Base-by-base conservation (phyloP, 2,797 vertebrate genomes). In the Borostomias antarcticus region DNA sequence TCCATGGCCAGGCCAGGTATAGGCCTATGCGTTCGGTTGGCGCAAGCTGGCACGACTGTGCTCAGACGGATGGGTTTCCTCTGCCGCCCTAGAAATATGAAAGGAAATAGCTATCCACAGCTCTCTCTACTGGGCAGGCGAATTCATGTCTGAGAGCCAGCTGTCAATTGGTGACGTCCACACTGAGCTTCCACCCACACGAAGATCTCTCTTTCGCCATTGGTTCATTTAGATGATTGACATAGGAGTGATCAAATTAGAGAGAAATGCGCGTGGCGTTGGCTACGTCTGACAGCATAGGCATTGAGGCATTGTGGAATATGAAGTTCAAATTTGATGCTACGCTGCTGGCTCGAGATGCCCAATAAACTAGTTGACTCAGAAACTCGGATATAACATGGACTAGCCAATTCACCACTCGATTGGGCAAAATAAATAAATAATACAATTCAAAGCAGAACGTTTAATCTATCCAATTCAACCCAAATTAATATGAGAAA, bases 1-100 rank as follows among this genome's bases (percentile, higher is more conserved):
- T 98, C 96, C 96, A 98, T 98, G 91, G 90, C 93, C 75, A 83
- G 86, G 88, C 89, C 91, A 72, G 79, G 69, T 50, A 30, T 37
- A 72, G 79, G 69, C 45, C 21, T 37, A 37, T 32, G 52, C 65
- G 33, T 11, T 77, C 75, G 70, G 80, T 67, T 64, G 71, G 23
- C 52, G 33, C 23, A 64, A 61, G 64, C 32, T 72, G 64, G 58
- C 64, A 51, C 69, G 51, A 43, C 53, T 67, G 59, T 33, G 30
- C 35, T 30, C 58, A 61, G 53, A 45, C 59, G 52, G 21, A 23
- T 23, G 57, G 79, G 65, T 65, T 4, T 66, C 40, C 21, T 66
- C 45, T 62, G 11, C 70, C 70, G 72, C 37, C 2, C 69, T 78
- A 5, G 65, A 23, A 4, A 11, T 57, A 68, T 30, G 9, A 64